Conservation (phyloP, 1,140 invertebrate species). For the Papilio glaucus region DNA sequence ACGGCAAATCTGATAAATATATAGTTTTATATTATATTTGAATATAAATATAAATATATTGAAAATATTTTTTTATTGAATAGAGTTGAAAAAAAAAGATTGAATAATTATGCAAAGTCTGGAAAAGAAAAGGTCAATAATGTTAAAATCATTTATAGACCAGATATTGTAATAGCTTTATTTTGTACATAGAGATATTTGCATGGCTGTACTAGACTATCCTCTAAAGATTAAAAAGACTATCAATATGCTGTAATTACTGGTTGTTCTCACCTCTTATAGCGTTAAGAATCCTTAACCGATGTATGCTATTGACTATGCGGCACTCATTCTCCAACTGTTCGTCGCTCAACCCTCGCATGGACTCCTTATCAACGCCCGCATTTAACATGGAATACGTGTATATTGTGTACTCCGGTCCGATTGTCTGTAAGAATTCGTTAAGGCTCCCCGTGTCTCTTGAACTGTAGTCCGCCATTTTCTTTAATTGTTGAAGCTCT, state of each 20-base stretch:
- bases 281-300: constrained; percentile 94
- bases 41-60: too few species aligned
- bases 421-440: constrained; percentile 93
- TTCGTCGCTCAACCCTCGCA: constrained; percentile 94
- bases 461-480: constrained; percentile 98
- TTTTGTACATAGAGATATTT: neutral
- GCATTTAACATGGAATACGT: constrained; percentile 98
- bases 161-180: neutral
- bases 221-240: neutral
- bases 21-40: too few species aligned
- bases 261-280: constrained; percentile 88
- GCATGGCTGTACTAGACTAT: neutral
- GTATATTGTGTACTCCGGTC: constrained; percentile 96
- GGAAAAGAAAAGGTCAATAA: too few species aligned
- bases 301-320: constrained; percentile 97
- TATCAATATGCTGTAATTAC: neutral
- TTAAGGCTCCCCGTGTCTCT: constrained; percentile 96
- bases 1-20: too few species aligned
- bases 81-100: too few species aligned
- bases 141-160: neutral
- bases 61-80: too few species aligned
- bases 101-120: too few species aligned
- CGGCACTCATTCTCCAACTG: constrained; percentile 95
- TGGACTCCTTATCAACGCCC: constrained; percentile 94
- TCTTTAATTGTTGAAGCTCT: constrained; percentile 97